Evolutionary conservation across 92 coral and sea anemone genomes (phyloP).

Genomic region (Actinostola sp.): DNA sequence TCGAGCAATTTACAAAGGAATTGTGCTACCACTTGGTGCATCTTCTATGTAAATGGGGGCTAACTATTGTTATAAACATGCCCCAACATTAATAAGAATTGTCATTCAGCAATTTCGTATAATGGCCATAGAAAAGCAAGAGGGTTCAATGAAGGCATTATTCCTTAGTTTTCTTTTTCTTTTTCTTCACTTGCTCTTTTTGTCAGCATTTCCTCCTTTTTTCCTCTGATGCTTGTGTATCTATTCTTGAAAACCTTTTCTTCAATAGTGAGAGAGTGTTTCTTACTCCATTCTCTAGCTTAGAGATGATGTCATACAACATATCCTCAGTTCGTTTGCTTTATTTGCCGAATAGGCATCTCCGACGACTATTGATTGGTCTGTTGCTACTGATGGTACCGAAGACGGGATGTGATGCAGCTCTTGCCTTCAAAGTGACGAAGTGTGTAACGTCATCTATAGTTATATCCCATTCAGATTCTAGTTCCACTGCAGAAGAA

Average conservation of each 20-base stretch:
- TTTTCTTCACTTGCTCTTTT: slow-evolving; percentile 22
- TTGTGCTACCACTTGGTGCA: slow-evolving; percentile 49
- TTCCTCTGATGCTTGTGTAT: slow-evolving; percentile 22
- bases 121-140: slow-evolving; percentile 41
- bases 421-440: no score
- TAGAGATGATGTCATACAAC: slow-evolving; percentile 19
- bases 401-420: no score
- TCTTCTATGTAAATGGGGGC: slow-evolving; percentile 36
- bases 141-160: slow-evolving; percentile 36
- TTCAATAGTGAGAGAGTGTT: slow-evolving; percentile 35
- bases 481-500: no score
- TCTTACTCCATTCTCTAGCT: slow-evolving; percentile 41
- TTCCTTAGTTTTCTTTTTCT: slow-evolving; percentile 26
- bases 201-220: slow-evolving; percentile 28
- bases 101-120: slow-evolving; percentile 58
- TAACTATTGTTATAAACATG: not conserved
- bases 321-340: no score
- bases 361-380: no score
- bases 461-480: no score
- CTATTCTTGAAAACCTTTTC: slow-evolving; percentile 24
- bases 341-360: no score
- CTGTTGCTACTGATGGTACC: no score
- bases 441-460: no score
- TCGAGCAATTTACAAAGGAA: slow-evolving; percentile 44
- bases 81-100: slow-evolving; percentile 41